Percentiles rank a stretch among this genome's conserved stretches.
Conservation (phyloP, 2,113 vertebrate genomes). For the Cettia cetti region DNA sequence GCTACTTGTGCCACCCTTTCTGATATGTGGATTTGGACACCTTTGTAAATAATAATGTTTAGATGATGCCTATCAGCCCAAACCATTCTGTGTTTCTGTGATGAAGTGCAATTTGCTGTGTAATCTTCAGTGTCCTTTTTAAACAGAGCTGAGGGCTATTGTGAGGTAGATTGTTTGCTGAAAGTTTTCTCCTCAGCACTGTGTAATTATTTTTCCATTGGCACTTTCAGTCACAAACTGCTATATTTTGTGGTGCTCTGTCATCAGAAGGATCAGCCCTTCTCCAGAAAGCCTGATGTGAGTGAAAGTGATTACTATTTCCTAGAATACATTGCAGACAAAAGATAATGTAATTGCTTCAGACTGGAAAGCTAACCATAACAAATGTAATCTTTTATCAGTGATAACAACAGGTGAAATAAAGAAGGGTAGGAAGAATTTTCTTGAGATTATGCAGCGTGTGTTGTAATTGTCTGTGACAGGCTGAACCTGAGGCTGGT, state of each 20-base stretch:
- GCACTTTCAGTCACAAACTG: neutral
- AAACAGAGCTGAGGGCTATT: neutral
- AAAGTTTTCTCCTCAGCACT: neutral
- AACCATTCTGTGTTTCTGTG: neutral
- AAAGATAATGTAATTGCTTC: conserved; percentile 19
- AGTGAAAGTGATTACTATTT: conserved; percentile 11
- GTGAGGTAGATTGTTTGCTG: neutral
- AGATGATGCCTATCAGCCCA: neutral
- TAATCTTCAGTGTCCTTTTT: neutral
- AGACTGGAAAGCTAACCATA: conserved; percentile 31
- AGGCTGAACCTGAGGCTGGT: conserved; percentile 27
- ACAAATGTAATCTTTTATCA: conserved; percentile 52
- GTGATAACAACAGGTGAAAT: conserved; percentile 48
- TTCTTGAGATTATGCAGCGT: neutral
- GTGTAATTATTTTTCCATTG: neutral
- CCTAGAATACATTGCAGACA: neutral
- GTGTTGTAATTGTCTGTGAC: conserved; percentile 5
- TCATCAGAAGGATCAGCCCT: neutral
- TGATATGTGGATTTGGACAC: neutral
- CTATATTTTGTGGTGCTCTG: neutral
- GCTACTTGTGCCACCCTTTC: neutral
- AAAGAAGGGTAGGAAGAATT: neutral
- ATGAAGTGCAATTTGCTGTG: neutral
- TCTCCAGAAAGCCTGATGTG: neutral
- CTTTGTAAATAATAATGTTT: neutral